These are phyloP conservation scores for Chaetophractus vellerosus DNA, from an alignment of 2,797 vertebrate genomes.

Conservation along the genomic window DNA sequence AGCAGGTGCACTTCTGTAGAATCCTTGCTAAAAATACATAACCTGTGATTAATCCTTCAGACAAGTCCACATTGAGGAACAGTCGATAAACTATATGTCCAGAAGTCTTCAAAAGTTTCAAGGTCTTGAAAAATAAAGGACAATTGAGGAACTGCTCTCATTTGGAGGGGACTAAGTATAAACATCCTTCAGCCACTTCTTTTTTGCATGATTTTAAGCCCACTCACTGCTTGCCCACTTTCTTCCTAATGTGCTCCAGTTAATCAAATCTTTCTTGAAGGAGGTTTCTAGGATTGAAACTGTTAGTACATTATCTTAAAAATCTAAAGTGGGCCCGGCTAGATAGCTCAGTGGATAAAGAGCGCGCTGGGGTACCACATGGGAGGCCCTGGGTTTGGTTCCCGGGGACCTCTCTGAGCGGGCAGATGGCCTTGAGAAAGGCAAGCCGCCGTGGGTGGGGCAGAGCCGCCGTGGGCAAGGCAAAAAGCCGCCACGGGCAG, in stretches of 20 bases:
- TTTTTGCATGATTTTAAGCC: neutral
- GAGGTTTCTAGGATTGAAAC: neutral
- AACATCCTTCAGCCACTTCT: neutral
- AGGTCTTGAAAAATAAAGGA: conserved; percentile 1
- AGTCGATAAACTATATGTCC: neutral
- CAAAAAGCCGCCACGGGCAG: too few relatives aligned
- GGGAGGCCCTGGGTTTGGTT: too few relatives aligned
- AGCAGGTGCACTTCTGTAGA: neutral
- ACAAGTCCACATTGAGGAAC: neutral
- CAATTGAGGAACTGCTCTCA: neutral
- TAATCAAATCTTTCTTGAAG: neutral
- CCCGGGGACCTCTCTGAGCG: too few relatives aligned
- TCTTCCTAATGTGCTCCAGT: neutral
- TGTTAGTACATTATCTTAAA: neutral
- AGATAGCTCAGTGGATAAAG: too few relatives aligned
- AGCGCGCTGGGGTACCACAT: too few relatives aligned
- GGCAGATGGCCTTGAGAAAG: too few relatives aligned
- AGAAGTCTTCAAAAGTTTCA: neutral
- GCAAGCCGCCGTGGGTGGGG: too few relatives aligned
- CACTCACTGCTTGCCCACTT: neutral
- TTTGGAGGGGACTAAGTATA: neutral
- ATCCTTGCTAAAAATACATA: neutral
- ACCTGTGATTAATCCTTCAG: neutral
- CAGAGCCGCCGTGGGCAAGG: too few relatives aligned
- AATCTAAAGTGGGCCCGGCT: neutral